Evolutionary conservation across 2,113 vertebrate species (phyloP).

Genomic region (Grantiella picta): DNA sequence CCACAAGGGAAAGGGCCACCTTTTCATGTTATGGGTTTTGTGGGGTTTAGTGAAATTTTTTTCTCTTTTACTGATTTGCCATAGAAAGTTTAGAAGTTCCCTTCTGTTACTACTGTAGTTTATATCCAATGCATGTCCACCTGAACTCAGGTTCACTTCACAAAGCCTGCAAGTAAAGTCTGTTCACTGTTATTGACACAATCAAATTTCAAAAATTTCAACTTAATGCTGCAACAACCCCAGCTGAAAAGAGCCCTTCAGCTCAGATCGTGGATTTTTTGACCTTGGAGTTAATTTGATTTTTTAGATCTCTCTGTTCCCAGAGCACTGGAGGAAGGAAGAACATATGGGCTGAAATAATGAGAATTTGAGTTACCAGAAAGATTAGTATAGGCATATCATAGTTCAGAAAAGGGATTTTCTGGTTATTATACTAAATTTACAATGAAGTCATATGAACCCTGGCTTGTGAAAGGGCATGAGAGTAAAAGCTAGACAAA

Average conservation of each 20-base stretch:
- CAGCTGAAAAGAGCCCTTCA: background rate
- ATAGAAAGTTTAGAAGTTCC: background rate
- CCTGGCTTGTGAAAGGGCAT: background rate
- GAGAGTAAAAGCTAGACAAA: background rate
- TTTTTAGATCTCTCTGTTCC: background rate
- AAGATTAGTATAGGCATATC: background rate
- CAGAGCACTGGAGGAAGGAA: background rate
- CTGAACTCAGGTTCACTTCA: background rate
- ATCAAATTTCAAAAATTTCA: background rate
- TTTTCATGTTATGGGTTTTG: background rate
- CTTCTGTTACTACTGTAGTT: background rate
- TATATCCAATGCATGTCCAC: background rate
- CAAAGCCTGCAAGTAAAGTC: background rate
- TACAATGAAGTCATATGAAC: background rate
- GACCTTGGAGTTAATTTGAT: background rate
- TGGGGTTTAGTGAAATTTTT: background rate
- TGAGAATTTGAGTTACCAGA: background rate
- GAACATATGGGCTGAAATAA: background rate
- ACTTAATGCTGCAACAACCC: background rate
- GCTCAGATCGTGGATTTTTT: background rate
- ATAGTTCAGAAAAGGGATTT: background rate
- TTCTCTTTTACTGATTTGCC: background rate
- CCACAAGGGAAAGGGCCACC: background rate
- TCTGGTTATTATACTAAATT: background rate
- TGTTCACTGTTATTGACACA: background rate